These are phyloP conservation scores for Lophochroa leadbeateri DNA, from an alignment of 2,113 vertebrate genomes.

Conservation along the genomic window DNA sequence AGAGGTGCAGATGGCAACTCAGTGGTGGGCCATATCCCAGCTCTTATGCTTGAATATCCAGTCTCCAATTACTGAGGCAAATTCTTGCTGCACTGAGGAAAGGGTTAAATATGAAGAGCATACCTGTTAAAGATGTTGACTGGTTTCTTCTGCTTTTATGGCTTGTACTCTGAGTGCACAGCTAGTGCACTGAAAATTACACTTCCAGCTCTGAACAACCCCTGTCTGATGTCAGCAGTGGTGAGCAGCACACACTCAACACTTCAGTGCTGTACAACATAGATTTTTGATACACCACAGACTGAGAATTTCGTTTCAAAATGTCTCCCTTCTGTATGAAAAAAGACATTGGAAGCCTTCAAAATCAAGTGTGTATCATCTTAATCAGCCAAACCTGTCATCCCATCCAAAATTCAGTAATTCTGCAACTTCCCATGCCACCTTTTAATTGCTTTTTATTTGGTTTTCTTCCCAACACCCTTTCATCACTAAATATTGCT, in stretches of 20 bases:
- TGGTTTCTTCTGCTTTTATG: not conserved
- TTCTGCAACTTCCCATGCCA: not conserved
- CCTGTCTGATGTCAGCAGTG: not conserved
- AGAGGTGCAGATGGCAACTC: not conserved
- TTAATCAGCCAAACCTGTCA: not conserved
- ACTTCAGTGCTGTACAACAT: not conserved
- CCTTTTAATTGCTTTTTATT: not conserved
- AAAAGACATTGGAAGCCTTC: not conserved
- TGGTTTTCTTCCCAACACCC: not conserved
- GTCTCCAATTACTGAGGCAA: not conserved
- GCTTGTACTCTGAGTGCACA: not conserved
- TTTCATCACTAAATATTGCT: not conserved
- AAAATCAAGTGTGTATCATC: not conserved
- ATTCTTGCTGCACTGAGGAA: not conserved
- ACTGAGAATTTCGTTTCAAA: not conserved
- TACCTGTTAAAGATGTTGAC: not conserved
- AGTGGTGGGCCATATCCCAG: not conserved
- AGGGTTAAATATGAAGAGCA: not conserved
- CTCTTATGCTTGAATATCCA: not conserved
- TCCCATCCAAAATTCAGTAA: not conserved
- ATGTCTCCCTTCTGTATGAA: not conserved
- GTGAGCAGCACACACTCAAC: not conserved
- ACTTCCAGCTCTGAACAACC: not conserved
- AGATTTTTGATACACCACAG: not conserved
- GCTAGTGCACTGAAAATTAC: not conserved